Evolutionary conservation across 2,888 invertebrate species (phyloP).

Genomic region (Empis livida): DNA sequence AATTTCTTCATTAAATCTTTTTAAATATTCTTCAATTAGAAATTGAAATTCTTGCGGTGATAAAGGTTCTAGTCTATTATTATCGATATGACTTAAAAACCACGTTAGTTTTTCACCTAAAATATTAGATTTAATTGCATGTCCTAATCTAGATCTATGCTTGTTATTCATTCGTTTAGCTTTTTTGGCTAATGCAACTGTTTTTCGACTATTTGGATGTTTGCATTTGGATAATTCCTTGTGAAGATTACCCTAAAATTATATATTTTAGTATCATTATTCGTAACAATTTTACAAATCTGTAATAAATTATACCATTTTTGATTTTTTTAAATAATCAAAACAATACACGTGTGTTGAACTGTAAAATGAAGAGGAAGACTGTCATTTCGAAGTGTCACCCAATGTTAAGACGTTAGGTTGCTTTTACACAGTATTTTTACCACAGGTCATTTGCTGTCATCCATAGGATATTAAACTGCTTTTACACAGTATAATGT

Average conservation of each 20-base stretch:
- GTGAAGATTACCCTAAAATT: slow-evolving; percentile 33
- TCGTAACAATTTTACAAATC: too few relatives aligned
- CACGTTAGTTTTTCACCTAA: slow-evolving; percentile 65
- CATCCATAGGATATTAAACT: too few relatives aligned
- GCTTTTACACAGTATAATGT: too few relatives aligned
- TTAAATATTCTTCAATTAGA: slow-evolving; percentile 39
- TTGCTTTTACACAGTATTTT: too few relatives aligned
- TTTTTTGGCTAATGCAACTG: slow-evolving; percentile 56
- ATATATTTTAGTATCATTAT: background rate
- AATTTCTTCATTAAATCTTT: slow-evolving; percentile 61
- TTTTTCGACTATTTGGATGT: slow-evolving; percentile 79
- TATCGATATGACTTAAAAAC: slow-evolving; percentile 55
- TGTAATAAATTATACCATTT: too few relatives aligned
- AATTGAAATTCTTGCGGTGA: slow-evolving; percentile 46
- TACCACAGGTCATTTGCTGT: too few relatives aligned
- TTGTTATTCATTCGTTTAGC: slow-evolving; percentile 41
- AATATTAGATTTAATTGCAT: slow-evolving; percentile 58
- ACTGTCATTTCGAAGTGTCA: too few relatives aligned
- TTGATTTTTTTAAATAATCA: too few relatives aligned
- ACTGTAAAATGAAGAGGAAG: too few relatives aligned
- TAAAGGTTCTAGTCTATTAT: slow-evolving; percentile 37
- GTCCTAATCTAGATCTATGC: slow-evolving; percentile 39
- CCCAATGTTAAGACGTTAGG: too few relatives aligned
- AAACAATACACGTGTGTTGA: too few relatives aligned
- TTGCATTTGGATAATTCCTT: slow-evolving; percentile 46